Evolutionary conservation across 2,113 vertebrate genomes (phyloP).

Genomic region (Corythornis madagascariensis): DNA sequence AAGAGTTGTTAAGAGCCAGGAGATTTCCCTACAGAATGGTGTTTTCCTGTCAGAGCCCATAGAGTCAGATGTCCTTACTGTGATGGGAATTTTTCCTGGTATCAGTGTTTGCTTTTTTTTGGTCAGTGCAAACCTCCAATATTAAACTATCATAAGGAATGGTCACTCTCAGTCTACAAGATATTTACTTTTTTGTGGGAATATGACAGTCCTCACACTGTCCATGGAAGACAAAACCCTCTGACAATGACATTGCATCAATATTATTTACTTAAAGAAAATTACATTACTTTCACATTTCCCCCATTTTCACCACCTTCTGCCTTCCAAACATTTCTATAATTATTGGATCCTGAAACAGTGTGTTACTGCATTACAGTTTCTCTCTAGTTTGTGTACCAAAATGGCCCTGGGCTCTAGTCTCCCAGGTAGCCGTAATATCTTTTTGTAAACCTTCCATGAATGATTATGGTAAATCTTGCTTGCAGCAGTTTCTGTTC

Average conservation of each 20-base stretch:
- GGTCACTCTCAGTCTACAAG: not conserved
- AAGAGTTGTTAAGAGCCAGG: not conserved
- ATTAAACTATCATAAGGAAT: not conserved
- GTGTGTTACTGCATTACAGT: not conserved
- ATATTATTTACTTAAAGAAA: conserved; percentile 6
- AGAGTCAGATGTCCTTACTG: not conserved
- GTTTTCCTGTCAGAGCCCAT: not conserved
- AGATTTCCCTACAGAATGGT: not conserved
- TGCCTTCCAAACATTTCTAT: not conserved
- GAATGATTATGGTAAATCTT: conserved; percentile 69
- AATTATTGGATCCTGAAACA: not conserved
- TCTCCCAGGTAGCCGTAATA: conserved; percentile 63
- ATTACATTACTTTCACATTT: not conserved
- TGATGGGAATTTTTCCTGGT: not conserved
- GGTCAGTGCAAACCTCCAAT: not conserved
- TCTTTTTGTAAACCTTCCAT: conserved; percentile 44
- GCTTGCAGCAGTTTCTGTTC: conserved; percentile 64
- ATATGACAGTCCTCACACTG: not conserved
- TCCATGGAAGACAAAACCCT: not conserved
- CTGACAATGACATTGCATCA: not conserved
- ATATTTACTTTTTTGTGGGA: not conserved
- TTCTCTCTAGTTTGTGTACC: not conserved
- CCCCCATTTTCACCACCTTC: not conserved
- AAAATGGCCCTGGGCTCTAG: conserved; percentile 26
- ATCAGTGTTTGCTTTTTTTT: not conserved